phyloP scores from a whole-genome alignment of 2,888 invertebrate genomes.

The Synanthedon vespiformis region DNA sequence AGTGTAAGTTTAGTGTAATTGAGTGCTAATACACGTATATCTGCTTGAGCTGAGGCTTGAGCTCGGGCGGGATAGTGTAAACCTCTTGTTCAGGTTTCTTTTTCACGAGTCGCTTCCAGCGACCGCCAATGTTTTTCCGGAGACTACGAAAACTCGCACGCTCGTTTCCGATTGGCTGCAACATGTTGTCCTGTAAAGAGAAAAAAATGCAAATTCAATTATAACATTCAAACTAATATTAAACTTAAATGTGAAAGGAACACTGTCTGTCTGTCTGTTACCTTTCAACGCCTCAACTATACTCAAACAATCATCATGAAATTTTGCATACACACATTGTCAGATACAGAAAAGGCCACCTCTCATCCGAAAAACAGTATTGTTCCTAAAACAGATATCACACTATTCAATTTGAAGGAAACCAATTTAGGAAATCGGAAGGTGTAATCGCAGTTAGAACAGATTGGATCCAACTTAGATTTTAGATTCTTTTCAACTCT shows the following conservation, averaged over 20 bases:
- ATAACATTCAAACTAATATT: not conserved
- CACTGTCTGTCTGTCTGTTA: too few relatives aligned
- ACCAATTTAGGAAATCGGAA: too few relatives aligned
- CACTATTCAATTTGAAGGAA: too few relatives aligned
- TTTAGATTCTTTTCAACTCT: too few relatives aligned
- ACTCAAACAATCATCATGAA: too few relatives aligned
- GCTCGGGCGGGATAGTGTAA: constrained; percentile 87
- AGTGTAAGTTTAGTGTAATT: constrained; percentile 8
- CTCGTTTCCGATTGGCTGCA: constrained; percentile 78
- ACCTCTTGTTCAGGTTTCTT: constrained; percentile 85
- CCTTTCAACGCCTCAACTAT: too few relatives aligned
- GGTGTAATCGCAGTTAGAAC: too few relatives aligned
- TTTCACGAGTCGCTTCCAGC: constrained; percentile 87
- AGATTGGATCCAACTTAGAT: too few relatives aligned
- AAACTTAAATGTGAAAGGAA: too few relatives aligned
- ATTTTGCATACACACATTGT: too few relatives aligned
- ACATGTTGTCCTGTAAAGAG: constrained; percentile 80
- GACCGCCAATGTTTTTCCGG: constrained; percentile 87
- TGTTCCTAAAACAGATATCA: too few relatives aligned
- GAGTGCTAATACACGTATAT: constrained; percentile 83
- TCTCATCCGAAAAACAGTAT: constrained; percentile 18
- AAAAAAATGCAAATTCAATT: constrained; percentile 22
- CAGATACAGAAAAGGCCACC: not conserved
- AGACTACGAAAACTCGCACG: constrained; percentile 85
- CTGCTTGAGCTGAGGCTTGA: constrained; percentile 88